These are phyloP conservation scores for Ceyx erithaca DNA, from an alignment of 2,797 vertebrate species.

Conservation along the genomic window DNA sequence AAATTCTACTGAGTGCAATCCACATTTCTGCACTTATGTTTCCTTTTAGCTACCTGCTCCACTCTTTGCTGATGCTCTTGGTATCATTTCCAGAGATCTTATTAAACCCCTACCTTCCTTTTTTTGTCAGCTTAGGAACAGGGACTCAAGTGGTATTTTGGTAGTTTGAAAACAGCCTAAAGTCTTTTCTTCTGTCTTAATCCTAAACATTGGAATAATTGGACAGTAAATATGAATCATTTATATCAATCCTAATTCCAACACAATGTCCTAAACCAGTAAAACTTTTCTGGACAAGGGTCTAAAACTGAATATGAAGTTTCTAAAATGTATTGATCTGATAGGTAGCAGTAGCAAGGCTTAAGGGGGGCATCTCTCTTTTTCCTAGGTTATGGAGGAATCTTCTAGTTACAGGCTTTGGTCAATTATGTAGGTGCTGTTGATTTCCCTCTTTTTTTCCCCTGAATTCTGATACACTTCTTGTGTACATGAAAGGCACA, in stretches of 20 bases:
- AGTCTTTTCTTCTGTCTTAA: neutral
- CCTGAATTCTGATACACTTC: neutral
- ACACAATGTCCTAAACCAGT: neutral
- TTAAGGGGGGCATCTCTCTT: neutral
- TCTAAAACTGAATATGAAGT: neutral
- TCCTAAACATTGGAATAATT: neutral
- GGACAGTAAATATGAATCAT: neutral
- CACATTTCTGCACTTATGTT: neutral
- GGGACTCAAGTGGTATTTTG: fast-evolving
- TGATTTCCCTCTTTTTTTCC: neutral
- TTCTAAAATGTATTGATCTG: neutral
- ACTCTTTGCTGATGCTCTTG: neutral
- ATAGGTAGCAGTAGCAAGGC: neutral
- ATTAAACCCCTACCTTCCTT: neutral
- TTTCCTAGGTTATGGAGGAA: neutral
- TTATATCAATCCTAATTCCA: neutral
- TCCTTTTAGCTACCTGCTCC: neutral
- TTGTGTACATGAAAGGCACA: neutral
- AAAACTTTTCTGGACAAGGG: neutral
- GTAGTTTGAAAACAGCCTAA: neutral
- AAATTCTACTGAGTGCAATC: neutral
- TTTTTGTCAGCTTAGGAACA: neutral
- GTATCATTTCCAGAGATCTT: neutral
- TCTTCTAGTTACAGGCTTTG: neutral
- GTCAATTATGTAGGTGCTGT: neutral